phyloP scores from a whole-genome alignment of 2,888 invertebrate genomes.

The Hylaea fasciaria region DNA sequence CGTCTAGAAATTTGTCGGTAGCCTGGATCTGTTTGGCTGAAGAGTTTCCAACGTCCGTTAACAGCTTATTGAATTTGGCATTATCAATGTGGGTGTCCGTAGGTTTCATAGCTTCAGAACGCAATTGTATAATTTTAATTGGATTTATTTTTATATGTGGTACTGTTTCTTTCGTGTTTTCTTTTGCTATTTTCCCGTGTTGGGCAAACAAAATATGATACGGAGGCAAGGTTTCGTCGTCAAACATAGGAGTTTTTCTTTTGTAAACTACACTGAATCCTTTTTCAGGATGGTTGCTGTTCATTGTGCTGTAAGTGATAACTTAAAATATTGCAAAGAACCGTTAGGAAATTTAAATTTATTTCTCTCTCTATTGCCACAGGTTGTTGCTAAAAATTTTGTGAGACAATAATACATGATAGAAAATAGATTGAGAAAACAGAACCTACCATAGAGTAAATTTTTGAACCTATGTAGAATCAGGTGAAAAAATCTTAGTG shows the following conservation, averaged over 20 bases:
- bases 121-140: constrained; percentile 13
- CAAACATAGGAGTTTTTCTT: constrained; percentile 34
- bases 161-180: constrained; percentile 11
- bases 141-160: not conserved
- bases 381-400: too few relatives aligned
- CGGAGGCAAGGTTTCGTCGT: constrained; percentile 32
- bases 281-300: constrained; percentile 28
- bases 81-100: constrained; percentile 2
- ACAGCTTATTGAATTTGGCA: constrained; percentile 19
- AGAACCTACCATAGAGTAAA: too few relatives aligned
- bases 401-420: too few relatives aligned
- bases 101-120: constrained; percentile 1
- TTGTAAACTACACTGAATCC: constrained; percentile 43
- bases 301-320: constrained; percentile 2
- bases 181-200: constrained; percentile 11
- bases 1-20: constrained; percentile 54
- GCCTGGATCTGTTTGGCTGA: constrained; percentile 43
- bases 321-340: not conserved
- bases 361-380: too few relatives aligned
- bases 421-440: too few relatives aligned
- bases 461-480: too few relatives aligned
- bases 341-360: too few relatives aligned
- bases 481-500: too few relatives aligned
- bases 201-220: constrained; percentile 1
- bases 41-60: constrained; percentile 22